Evolutionary conservation across 2,113 vertebrate species (phyloP), one percentile per base, ranked within the genome.

Genomic region (Etheostoma spectabile): DNA sequence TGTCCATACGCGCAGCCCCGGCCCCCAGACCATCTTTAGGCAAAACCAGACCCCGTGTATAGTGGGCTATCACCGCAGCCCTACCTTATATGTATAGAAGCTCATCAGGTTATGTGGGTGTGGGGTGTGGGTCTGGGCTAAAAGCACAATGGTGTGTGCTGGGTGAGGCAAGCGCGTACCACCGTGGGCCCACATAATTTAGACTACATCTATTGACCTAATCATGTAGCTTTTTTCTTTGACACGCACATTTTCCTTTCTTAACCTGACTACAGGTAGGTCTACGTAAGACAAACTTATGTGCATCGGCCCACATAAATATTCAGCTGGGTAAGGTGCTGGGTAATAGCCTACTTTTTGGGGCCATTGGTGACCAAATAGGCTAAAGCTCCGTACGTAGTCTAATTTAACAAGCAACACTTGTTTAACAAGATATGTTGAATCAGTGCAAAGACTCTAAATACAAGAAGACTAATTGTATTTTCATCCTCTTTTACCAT

Each of bases 11-110:
- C 66, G 13, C 49, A 53, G 35, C 27, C 42, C 55, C 35, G 49
- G 24, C 55, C 53, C 68, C 68, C 79, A 57, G 84, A 78, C 93
- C 93, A 90, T 93, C 88, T 94, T 91, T 94, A 93, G 93, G 83
- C 85, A 89, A 71, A 87, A 82, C 38, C 72, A 66, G 72, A 73
- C 80, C 79, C 46, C 45, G 65, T 30, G 52, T n/a, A 56, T 75
- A 71, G 78, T n/a, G 33, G 12, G 77, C 67, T 75, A 72, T 64
- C 86, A 78, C 65, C 16, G 8, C 62, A 82, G 57, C 52, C 79
- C 55, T 75, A 38, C 90, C 91, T 83, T 92, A 93, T 93, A 93
- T 91, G 90, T 78, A 83, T 83, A 83, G 35, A 61, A 56, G 8
- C 48, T 35, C 65, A 72, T 6, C 77, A 55, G 72, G 80, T 84